Percentiles rank a stretch among this genome's conserved stretches.
Evolutionary conservation across 2,888 invertebrate genomes (phyloP).

Genomic region (Drosophila histrio): DNA sequence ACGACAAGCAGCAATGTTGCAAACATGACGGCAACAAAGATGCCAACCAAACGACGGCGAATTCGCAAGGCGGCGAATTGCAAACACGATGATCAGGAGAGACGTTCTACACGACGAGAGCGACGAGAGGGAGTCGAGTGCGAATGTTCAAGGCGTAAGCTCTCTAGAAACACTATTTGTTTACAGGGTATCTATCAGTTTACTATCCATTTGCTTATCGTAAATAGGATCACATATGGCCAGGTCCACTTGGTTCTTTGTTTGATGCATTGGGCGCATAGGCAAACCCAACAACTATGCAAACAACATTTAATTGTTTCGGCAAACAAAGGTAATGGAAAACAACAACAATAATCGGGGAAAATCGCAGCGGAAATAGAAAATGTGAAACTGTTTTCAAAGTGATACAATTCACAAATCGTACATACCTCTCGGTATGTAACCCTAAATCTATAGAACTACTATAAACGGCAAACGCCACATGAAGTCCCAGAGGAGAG

Average conservation of each 20-base stretch:
- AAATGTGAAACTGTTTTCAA: conserved; percentile 48
- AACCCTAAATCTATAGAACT: conserved; percentile 67
- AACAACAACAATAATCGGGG: conserved; percentile 51
- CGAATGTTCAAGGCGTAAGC: too few relatives aligned
- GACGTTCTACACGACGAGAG: too few relatives aligned
- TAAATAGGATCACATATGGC: conserved; percentile 60
- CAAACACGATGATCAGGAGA: too few relatives aligned
- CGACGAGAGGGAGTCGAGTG: too few relatives aligned
- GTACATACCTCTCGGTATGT: conserved; percentile 32
- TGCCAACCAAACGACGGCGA: too few relatives aligned
- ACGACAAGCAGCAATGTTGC: too few relatives aligned
- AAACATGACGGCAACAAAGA: too few relatives aligned
- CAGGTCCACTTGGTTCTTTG: conserved; percentile 29
- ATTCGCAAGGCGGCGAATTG: too few relatives aligned
- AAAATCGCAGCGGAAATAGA: conserved; percentile 52
- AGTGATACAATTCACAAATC: conserved; percentile 61
- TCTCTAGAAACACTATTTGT: too few relatives aligned
- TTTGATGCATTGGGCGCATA: conserved; percentile 6
- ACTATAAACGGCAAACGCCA: conserved; percentile 45
- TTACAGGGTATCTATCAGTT: conserved; percentile 2
- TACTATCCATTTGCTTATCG: too few relatives aligned
- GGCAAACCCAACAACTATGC: conserved; percentile 61
- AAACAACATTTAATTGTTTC: conserved; percentile 79
- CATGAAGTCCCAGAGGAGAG: conserved; percentile 60
- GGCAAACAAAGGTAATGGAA: conserved; percentile 64